Conservation (phyloP, 2,113 vertebrate species). For the Rutilus rutilus region DNA sequence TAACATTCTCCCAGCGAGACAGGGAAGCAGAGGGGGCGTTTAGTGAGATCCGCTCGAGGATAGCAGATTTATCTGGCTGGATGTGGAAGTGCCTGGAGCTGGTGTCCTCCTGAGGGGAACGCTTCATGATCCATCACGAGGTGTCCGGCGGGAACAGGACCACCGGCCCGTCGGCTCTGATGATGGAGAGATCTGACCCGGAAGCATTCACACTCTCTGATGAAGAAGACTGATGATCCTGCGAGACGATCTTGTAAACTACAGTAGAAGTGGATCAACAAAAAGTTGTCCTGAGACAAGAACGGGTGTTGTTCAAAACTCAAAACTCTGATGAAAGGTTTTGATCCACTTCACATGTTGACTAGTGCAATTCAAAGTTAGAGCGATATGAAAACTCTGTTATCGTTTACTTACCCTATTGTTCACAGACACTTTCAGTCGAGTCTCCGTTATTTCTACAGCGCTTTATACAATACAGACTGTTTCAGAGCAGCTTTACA, state of each 20-base stretch:
- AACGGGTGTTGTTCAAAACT: no score
- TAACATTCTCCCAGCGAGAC: constrained; percentile 58
- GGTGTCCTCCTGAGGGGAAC: neutral
- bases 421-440: neutral
- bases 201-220: constrained; percentile 18
- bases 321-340: no score
- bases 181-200: constrained; percentile 8
- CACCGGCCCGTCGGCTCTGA: neutral
- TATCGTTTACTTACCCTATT: neutral
- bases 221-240: neutral
- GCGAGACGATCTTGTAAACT: neutral
- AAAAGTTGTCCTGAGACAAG: no score
- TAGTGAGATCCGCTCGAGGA: constrained; percentile 53
- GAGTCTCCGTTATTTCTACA: no score
- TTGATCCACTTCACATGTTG: no score
- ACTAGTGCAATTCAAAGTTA: neutral
- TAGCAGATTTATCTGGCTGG: constrained; percentile 44
- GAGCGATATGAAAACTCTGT: neutral
- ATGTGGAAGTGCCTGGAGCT: constrained; percentile 37
- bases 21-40: constrained; percentile 56
- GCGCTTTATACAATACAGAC: no score
- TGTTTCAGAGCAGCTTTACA: no score
- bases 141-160: constrained; percentile 10
- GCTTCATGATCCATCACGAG: constrained; percentile 30
- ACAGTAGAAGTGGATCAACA: no score